Evolutionary conservation across 2,797 vertebrate genomes (phyloP), one percentile per base, ranked within the genome.

Genomic region (Macroramphosus scolopax): DNA sequence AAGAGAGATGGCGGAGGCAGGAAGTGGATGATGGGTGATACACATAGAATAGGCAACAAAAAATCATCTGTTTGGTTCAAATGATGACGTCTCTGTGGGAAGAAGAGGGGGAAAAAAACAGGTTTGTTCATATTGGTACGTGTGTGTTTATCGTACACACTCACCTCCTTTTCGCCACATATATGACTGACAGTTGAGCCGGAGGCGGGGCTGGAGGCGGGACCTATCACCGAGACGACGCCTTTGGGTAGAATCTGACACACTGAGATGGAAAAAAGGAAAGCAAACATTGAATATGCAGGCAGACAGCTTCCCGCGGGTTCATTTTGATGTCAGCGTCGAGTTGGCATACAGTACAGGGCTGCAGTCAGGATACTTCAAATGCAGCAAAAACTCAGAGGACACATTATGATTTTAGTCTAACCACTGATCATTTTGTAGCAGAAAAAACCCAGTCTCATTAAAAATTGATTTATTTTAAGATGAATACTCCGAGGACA

Each of bases 101-200:
- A n/a, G n/a, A n/a, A n/a, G n/a, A n/a, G n/a, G 6, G 6, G 6
- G 5, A 12, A 18, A 10, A 17, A 36, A 17, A 12, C 16, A 9
- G 10, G 8, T 4, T 12, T 17, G 15, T 17, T 14, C 17, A 11
- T 34, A 32, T 22, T 26, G 11, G 14, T 42, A 7, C 47, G 14
- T 39, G 33, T 45, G 43, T 45, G 22, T 50, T 13, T 18, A 18
- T 58, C 16, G 35, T 32, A 24, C 22, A 47, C 85, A 46, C 82
- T 91, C 60, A 95, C 93, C 92, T 95, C 93, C 72, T 95, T 95
- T 69, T 95, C 93, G 34, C 93, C 93, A 67, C 93, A 95, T 73
- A 95, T 94, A 88, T 95, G 93, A 85, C 93, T 95, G 87, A 95
- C 90, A n/a, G 91, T 93, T 24, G 93, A 92, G 8, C 90, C 92